These are phyloP conservation scores for Microcebus griseorufus DNA, from an alignment of 2,113 vertebrate species.

Conservation along the genomic window DNA sequence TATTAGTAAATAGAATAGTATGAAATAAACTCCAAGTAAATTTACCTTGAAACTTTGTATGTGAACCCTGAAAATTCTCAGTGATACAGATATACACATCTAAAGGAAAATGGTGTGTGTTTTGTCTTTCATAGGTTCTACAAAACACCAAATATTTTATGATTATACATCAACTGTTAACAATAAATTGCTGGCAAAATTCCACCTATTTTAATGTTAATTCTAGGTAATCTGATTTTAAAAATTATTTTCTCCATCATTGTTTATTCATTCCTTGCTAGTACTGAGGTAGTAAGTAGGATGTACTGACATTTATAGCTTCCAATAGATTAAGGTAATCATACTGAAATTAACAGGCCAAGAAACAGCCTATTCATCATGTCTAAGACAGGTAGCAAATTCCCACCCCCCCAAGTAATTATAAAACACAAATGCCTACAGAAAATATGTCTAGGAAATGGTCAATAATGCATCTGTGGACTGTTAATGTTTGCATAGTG, in stretches of 20 bases:
- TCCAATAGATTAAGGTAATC: conserved; percentile 43
- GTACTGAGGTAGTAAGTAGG: conserved; percentile 14
- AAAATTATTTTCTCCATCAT: background rate
- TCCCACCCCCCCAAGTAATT: conserved; percentile 40
- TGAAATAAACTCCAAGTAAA: conserved; percentile 30
- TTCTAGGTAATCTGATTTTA: conserved; percentile 37
- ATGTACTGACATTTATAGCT: conserved; percentile 46
- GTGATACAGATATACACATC: conserved; percentile 1
- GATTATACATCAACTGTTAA: conserved; percentile 52
- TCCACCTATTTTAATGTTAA: conserved; percentile 38
- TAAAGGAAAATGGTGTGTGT: conserved; percentile 6
- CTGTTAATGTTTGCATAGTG: background rate
- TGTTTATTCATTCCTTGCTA: conserved; percentile 49
- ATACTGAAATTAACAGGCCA: conserved; percentile 50
- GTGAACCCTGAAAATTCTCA: background rate
- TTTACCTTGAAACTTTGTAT: conserved; percentile 45
- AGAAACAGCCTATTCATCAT: conserved; percentile 61
- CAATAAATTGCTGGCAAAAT: conserved; percentile 23
- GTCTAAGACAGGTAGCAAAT: conserved; percentile 52
- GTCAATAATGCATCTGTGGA: conserved; percentile 12
- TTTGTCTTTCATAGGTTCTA: conserved; percentile 25
- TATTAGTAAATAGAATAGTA: conserved; percentile 30
- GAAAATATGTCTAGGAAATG: conserved; percentile 37
- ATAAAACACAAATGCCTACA: conserved; percentile 55
- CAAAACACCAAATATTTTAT: conserved; percentile 47